These are phyloP conservation scores for Lytechinus variegatus DNA, from an alignment of 35 echinoderm and acorn worm species.

Conservation along the genomic window DNA sequence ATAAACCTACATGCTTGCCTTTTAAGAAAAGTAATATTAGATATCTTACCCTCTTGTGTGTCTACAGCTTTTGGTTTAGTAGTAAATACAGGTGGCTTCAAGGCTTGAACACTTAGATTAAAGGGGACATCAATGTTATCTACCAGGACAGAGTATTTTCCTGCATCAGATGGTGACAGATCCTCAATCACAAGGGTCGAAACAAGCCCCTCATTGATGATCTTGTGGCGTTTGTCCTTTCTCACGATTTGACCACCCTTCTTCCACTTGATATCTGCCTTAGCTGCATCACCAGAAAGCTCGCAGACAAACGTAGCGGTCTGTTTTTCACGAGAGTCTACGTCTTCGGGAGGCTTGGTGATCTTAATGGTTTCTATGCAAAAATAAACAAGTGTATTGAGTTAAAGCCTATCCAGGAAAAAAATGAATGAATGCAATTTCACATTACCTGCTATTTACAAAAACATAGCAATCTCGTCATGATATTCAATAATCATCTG, in stretches of 20 bases:
- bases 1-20: neutral
- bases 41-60: slow-evolving; percentile 73
- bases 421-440: neutral
- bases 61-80: slow-evolving; percentile 83
- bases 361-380: slow-evolving; percentile 65
- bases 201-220: slow-evolving; percentile 40
- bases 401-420: neutral
- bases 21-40: neutral
- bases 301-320: slow-evolving; percentile 60
- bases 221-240: slow-evolving; percentile 68
- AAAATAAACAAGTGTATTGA: neutral
- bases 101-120: slow-evolving; percentile 65
- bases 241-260: slow-evolving; percentile 68
- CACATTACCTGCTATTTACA: neutral
- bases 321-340: slow-evolving; percentile 57
- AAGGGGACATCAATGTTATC: slow-evolving; percentile 60
- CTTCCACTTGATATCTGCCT: slow-evolving; percentile 73
- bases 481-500: neutral
- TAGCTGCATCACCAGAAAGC: slow-evolving; percentile 65
- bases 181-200: slow-evolving; percentile 58
- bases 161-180: slow-evolving; percentile 66
- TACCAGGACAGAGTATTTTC: slow-evolving; percentile 82
- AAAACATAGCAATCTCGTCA: neutral
- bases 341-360: slow-evolving; percentile 48
- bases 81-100: slow-evolving; percentile 77